Base-by-base conservation (phyloP, 2,113 vertebrate genomes). In the Campylomormyrus tamandua region DNA sequence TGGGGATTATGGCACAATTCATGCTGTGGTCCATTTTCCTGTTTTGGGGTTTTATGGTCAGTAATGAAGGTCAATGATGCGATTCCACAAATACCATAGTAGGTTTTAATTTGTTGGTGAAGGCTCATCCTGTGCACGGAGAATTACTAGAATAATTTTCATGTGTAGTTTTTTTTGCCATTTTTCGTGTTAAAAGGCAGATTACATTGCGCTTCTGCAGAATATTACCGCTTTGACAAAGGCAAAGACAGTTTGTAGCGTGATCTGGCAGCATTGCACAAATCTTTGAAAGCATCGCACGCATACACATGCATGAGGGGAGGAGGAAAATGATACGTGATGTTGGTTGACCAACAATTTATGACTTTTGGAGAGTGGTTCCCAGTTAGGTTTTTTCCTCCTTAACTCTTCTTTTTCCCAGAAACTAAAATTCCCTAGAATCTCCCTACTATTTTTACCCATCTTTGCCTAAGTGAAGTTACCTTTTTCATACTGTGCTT, bases 141-240 rank as follows among this genome's bases (percentile, higher is more conserved):
- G 45, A 84, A 84, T 45, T 46, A 39, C 31, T 39, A 19, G 45
- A 7, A 8, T 46, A 74, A 19, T 39, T 17, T 62, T 48, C 62
- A 27, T 53, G 90, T 50, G 86, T 56, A 88, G 52, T 88, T 62
- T 15, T 15, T 19, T 74, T 74, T 90, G 93, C 93, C 96, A 96
- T 94, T 90, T 95, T 95, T 94, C 95, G 8, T 53, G 24, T 87
- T 53, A 21, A 53, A 87, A 52, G 49, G 85, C 49, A 96, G 96
- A 97, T 96, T 96, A 94, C 96, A 96, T 95, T 96, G 97, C 97
- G 97, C 97, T 97, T 94, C 5, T 17, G 35, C 74, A 96, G 97
- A 98, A 97, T 97, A 96, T 98, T 95, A 94, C 96, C 96, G 96
- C 95, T 95, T 97, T 95, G 93, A 96, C 94, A 95, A 95, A 91